Conservation (phyloP, 2,888 invertebrate species). For the Lasioglossum figueresi region DNA sequence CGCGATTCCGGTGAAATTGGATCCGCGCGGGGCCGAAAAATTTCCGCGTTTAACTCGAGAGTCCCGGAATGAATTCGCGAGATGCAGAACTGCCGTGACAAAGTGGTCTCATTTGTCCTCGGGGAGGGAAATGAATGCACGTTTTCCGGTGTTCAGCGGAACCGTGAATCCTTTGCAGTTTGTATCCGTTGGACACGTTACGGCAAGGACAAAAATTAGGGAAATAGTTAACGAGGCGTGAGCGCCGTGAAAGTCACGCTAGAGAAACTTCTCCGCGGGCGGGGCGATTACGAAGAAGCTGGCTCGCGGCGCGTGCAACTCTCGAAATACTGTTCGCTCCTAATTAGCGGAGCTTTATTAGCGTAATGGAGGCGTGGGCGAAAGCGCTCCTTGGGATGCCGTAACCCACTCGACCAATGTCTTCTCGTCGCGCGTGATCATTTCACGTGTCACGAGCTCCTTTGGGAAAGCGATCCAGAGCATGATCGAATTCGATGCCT, state of each 20-base stretch:
- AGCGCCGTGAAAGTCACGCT: conserved; percentile 17
- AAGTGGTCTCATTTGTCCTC: background rate
- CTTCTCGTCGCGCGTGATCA: conserved; percentile 18
- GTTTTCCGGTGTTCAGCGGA: conserved; percentile 3
- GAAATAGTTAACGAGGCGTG: background rate
- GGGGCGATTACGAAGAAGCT: conserved; percentile 8
- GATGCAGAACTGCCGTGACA: background rate
- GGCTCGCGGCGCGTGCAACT: conserved; percentile 55
- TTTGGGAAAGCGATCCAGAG: background rate
- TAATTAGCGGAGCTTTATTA: conserved; percentile 68
- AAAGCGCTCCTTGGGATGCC: conserved; percentile 40
- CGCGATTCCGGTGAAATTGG: conserved; percentile 1
- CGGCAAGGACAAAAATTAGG: conserved; percentile 15
- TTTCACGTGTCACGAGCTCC: background rate
- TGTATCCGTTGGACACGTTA: background rate
- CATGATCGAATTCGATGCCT: background rate
- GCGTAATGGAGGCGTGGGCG: conserved; percentile 63
- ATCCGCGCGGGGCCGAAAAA: background rate
- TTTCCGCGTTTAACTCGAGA: background rate
- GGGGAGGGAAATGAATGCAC: background rate
- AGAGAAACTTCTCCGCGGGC: conserved; percentile 28
- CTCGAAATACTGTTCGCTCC: conserved; percentile 55
- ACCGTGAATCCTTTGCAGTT: background rate
- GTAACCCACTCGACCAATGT: conserved; percentile 36
- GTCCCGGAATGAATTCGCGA: background rate